phyloP scores from a whole-genome alignment of 2,888 invertebrate genomes.

The Trachelus iudaicus region DNA sequence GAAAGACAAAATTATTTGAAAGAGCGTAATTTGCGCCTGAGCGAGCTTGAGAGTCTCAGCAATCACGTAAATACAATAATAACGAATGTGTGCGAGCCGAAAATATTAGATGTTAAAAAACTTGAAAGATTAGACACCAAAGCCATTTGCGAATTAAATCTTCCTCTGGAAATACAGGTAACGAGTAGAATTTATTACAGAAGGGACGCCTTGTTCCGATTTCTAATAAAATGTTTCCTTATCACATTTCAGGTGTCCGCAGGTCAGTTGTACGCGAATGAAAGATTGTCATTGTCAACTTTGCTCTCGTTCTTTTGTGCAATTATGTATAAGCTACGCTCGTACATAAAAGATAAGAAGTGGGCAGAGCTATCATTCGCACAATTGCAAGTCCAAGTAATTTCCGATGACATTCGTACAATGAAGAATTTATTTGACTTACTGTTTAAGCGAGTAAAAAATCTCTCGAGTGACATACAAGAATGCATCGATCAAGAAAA shows the following conservation, averaged over 20 bases:
- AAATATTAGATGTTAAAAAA: constrained; percentile 39
- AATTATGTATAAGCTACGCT: no score
- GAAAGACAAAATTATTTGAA: constrained; percentile 28
- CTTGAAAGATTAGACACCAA: constrained; percentile 39
- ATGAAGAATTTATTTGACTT: constrained; percentile 36
- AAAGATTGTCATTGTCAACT: no score
- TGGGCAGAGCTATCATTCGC: no score
- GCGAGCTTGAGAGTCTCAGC: constrained; percentile 32
- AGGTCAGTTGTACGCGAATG: no score
- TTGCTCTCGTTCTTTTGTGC: no score
- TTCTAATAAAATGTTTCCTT: no score
- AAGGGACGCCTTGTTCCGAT: no score
- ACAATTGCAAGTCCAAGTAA: constrained; percentile 42
- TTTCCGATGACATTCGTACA: constrained; percentile 40
- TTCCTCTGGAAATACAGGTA: constrained; percentile 49
- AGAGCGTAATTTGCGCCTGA: constrained; percentile 30
- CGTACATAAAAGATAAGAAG: no score
- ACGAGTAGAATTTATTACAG: no score
- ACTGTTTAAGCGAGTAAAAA: constrained; percentile 16
- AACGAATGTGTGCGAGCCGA: constrained; percentile 36
- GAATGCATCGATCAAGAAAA: no score
- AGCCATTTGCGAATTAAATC: constrained; percentile 37
- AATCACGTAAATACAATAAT: constrained; percentile 37
- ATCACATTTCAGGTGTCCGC: no score
- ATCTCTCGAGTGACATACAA: no score